Evolutionary conservation across 2,888 invertebrate genomes (phyloP).

Genomic region (Gibbula magus): DNA sequence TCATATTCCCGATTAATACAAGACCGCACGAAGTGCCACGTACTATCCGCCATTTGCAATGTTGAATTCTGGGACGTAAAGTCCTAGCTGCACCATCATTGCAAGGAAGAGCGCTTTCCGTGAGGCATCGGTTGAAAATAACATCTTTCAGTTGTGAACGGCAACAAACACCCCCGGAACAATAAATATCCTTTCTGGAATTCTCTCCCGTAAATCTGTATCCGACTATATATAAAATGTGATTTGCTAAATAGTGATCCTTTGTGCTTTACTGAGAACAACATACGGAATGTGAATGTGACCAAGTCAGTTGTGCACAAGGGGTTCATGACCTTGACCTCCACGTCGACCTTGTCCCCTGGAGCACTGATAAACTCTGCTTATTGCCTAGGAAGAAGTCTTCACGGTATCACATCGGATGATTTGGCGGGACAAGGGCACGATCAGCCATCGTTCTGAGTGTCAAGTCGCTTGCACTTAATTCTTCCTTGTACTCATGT

Average conservation of each 20-base stretch:
- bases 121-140: not conserved
- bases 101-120: not conserved
- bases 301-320: constrained; percentile 8
- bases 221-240: constrained; percentile 21
- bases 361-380: not conserved
- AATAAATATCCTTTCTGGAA: not conserved
- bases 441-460: not conserved
- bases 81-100: not conserved
- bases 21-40: not conserved
- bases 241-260: constrained; percentile 20
- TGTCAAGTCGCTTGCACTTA: not conserved
- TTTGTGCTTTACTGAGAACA: constrained; percentile 20
- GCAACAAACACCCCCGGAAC: not conserved
- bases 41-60: not conserved
- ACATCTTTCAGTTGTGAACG: not conserved
- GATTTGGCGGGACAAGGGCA: constrained; percentile 20
- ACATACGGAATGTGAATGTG: constrained; percentile 20
- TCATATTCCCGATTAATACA: too few species aligned
- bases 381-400: constrained; percentile 9
- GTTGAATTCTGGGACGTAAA: not conserved
- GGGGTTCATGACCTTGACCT: constrained; percentile 4
- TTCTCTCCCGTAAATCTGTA: constrained; percentile 4
- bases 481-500: constrained; percentile 1
- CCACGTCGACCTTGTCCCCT: not conserved
- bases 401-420: not conserved